Base-by-base conservation (phyloP, 2,888 invertebrate species). In the Pheosia gnoma region DNA sequence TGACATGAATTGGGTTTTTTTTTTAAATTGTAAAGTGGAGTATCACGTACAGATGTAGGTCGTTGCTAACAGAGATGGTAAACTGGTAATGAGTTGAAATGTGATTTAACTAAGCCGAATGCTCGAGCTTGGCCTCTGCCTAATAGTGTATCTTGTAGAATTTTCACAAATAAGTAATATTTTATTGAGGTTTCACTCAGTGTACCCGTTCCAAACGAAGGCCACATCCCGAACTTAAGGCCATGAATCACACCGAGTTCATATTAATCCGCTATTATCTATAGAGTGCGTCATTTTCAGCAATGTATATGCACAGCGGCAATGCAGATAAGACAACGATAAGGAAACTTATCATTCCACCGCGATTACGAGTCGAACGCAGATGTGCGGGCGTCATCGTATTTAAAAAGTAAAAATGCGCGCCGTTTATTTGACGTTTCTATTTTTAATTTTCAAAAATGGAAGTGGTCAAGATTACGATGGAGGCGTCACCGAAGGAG, bases 321-420 rank as follows among this genome's bases (percentile, higher is more conserved):
- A 83, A 83, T 87, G 79, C 78, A 82, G 90, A 90, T 91, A 91
- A 88, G 81, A 78, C 74, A 65, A 74, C 84, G 88, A 87, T 90
- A 90, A 86, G 80, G 79, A 80, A 84, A 82, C 84, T 89, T 91
- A 91, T 90, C 91, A 92, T 83, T 90, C 82, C 76, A 78, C 81
- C 81, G 79, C 86, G 85, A 90, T 88, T 84, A 80, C 78, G 78
- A 80, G 79, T 74, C 79, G 80, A 79, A 84, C 68, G 76, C 78
- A 80, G 81, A 82, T 84, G 88, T 80, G 77, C 78, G 66, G 61
- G 73, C 73, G 63, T 65, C 68, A 79, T 67, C 65, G 65, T 55
- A 59, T 62, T 65, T 63, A 72, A 67, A 70, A 77, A 81, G 77
- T 71, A 77, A 65, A 79, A 79, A 91, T 91, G 91, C 87, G 84